Conservation (phyloP, 2,888 invertebrate species). For the Nomada lathburiana region DNA sequence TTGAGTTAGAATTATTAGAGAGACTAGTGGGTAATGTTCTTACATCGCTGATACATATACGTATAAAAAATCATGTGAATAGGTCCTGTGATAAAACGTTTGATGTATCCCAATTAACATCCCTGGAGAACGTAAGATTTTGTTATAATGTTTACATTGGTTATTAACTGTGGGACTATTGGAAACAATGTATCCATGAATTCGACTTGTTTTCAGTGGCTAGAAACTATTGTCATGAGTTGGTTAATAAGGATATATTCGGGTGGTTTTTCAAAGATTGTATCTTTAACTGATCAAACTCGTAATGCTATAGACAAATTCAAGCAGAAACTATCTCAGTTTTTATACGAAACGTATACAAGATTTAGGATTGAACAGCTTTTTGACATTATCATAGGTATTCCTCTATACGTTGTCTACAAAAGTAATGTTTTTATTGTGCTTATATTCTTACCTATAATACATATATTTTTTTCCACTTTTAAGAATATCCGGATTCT, state of each 20-base stretch:
- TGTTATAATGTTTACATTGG: constrained; percentile 7
- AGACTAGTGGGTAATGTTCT: constrained; percentile 93
- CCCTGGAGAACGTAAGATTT: constrained; percentile 89
- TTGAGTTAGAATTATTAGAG: constrained; percentile 92
- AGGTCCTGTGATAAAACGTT: constrained; percentile 94
- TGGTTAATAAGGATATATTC: constrained; percentile 95
- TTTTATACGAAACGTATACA: constrained; percentile 95
- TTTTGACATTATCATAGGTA: constrained; percentile 96
- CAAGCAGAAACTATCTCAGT: constrained; percentile 91
- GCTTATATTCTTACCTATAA: constrained; percentile 28
- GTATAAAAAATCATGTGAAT: constrained; percentile 94
- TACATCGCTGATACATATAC: constrained; percentile 92
- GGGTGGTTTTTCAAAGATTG: constrained; percentile 87
- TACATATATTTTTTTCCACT: constrained; percentile 11
- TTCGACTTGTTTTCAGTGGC: constrained; percentile 87
- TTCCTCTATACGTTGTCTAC: not conserved
- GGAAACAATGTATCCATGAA: too few species aligned
- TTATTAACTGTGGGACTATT: not conserved
- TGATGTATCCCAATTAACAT: constrained; percentile 92
- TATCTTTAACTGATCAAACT: constrained; percentile 86
- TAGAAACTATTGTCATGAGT: constrained; percentile 92
- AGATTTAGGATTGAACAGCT: constrained; percentile 95
- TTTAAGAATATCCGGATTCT: constrained; percentile 96
- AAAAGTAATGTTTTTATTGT: not conserved
- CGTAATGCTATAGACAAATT: constrained; percentile 88